Evolutionary conservation across 2,113 vertebrate genomes (phyloP), one percentile per base, ranked within the genome.

Genomic region (Odocoileus hemionus): DNA sequence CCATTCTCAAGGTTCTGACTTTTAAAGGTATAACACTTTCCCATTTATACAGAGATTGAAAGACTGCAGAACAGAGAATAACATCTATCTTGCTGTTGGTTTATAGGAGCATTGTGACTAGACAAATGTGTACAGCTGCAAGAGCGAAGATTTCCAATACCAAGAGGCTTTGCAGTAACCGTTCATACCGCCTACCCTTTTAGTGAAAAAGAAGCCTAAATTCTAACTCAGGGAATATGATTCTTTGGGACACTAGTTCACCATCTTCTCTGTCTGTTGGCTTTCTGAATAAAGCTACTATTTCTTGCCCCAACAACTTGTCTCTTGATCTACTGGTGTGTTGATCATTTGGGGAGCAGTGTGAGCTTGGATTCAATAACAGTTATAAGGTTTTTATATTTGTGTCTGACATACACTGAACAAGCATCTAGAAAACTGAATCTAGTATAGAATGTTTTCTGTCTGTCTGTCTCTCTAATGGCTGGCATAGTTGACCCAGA

Each of bases 401-500:
- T 86, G 84, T 57, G 12, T 79, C 79, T 79, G 45, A 93, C 43
- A 15, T 78, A 47, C 21, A 21, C 14, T 28, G 30, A 57, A 86
- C 10, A 64, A 52, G 47, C 39, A 58, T 6, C 21, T 67, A 55
- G 57, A 67, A 70, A 70, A 61, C 39, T 1, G 50, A 94, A 50
- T 15, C 10, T 57, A 28, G 15, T 28, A 33, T 33, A 17, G 61
- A 50, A 79, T 57, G 50, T 43, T 52, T 74, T 74, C 70, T 74
- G 70, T 76, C 70, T 76, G 36, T 76, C 61, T 76, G 21, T 79
- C 54, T 93, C 61, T 58, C 85, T 83, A 60, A 82, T 25, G 28
- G 86, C 94, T 86, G 86, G 50, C 93, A 47, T 50, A 74, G 80
- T 86, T 98, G 95, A 97, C 96, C 93, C 2, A 36, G 47, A 30